phyloP scores from a whole-genome alignment of 2,113 vertebrate genomes.

The Morone saxatilis region DNA sequence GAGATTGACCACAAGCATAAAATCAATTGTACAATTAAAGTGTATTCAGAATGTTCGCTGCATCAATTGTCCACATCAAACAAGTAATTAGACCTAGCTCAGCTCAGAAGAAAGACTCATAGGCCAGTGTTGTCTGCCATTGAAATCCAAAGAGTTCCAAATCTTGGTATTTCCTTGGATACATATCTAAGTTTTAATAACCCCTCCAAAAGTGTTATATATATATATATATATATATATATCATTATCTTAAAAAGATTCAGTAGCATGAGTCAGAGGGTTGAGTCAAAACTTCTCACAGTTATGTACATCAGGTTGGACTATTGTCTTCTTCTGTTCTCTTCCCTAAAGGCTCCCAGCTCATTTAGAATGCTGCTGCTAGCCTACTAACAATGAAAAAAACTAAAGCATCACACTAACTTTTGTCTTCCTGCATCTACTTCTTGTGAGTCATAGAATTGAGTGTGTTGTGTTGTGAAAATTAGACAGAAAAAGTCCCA shows the following conservation, averaged over 20 bases:
- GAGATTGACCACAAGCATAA: constrained; percentile 29
- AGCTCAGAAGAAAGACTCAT: neutral
- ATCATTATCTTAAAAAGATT: neutral
- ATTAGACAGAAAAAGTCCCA: no score
- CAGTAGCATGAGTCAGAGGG: neutral
- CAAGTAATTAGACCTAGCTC: constrained; percentile 1
- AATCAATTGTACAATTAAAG: constrained; percentile 30
- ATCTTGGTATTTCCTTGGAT: neutral
- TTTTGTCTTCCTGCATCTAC: neutral
- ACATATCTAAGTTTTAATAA: neutral
- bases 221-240: no score
- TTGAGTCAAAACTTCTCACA: neutral
- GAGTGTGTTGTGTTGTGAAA: no score
- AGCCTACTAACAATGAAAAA: neutral
- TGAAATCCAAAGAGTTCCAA: neutral
- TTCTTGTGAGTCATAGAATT: neutral
- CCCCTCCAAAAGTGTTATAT: neutral
- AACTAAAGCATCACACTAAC: no score
- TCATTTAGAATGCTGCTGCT: neutral
- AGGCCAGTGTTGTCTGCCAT: neutral
- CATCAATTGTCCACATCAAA: neutral
- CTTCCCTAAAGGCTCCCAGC: neutral
- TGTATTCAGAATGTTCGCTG: neutral
- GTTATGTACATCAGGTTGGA: neutral
- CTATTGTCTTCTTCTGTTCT: neutral